A percentile compares a stretch with the other conserved stretches of the same genome.
phyloP scores from a whole-genome alignment of 2,888 invertebrate genomes.

The Crocallis elinguaria region DNA sequence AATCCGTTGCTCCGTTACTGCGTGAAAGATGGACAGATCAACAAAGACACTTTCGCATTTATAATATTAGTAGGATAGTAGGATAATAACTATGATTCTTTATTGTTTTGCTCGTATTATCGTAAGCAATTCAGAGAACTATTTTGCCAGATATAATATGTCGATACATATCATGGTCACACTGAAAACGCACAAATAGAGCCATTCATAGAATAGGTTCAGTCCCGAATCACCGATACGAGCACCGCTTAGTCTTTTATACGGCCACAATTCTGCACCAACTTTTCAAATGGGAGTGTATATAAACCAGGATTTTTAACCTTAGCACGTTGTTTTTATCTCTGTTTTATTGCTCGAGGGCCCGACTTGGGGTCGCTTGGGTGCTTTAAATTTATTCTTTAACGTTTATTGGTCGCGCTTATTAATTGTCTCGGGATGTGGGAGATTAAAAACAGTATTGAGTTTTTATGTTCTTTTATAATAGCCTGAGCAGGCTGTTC shows the following conservation, averaged over 20 bases:
- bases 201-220: constrained; percentile 15
- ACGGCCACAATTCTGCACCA: constrained; percentile 55
- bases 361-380: constrained; percentile 44
- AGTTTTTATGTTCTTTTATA: constrained; percentile 29
- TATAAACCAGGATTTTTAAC: constrained; percentile 22
- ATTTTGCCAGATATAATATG: background rate
- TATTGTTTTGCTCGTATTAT: too few species aligned
- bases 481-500: constrained; percentile 17
- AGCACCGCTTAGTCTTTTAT: constrained; percentile 60
- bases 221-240: constrained; percentile 59
- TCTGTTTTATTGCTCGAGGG: constrained; percentile 27
- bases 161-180: background rate
- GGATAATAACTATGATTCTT: too few species aligned
- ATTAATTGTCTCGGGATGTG: constrained; percentile 30
- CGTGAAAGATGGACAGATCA: too few species aligned
- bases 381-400: constrained; percentile 41
- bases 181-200: constrained; percentile 7
- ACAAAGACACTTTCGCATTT: too few species aligned
- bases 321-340: constrained; percentile 39
- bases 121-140: too few species aligned
- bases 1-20: too few species aligned
- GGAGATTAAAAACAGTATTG: constrained; percentile 29
- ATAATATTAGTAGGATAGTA: too few species aligned
- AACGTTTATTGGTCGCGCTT: constrained; percentile 37
- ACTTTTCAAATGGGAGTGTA: constrained; percentile 66